phyloP scores from a whole-genome alignment of 1,140 invertebrate species.

The Scaptomyza pallida region DNA sequence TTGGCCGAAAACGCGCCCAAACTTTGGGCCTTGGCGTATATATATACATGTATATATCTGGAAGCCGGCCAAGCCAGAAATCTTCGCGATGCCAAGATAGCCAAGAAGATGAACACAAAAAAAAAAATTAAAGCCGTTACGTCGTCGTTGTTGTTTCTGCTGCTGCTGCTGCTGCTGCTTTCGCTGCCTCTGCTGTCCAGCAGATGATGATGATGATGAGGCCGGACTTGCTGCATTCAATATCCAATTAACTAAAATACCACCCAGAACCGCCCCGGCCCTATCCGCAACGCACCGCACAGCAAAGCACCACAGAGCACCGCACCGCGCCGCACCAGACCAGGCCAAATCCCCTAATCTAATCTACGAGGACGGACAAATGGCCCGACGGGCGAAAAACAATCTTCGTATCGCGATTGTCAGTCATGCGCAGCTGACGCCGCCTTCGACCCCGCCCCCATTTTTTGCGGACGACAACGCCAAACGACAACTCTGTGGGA shows the following conservation, averaged over 20 bases:
- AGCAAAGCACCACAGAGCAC: too few relatives aligned
- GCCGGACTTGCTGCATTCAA: constrained; percentile 43
- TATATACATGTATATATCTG: constrained; percentile 1
- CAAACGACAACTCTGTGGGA: constrained; percentile 8
- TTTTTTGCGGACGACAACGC: background rate
- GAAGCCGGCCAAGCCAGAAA: constrained; percentile 23
- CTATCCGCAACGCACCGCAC: background rate
- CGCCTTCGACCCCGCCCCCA: constrained; percentile 25
- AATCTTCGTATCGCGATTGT: constrained; percentile 73
- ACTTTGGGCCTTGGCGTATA: constrained; percentile 24
- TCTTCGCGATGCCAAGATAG: too few relatives aligned
- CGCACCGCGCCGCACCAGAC: background rate
- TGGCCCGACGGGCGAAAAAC: constrained; percentile 51
- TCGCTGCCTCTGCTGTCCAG: constrained; percentile 8
- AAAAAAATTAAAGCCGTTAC: constrained; percentile 37
- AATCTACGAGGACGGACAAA: constrained; percentile 50
- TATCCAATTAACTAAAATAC: constrained; percentile 56
- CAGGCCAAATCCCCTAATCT: constrained; percentile 45
- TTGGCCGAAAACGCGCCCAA: constrained; percentile 43
- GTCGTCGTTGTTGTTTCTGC: background rate
- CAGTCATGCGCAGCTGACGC: constrained; percentile 69
- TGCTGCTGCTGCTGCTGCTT: too few relatives aligned
- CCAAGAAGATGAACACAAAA: background rate
- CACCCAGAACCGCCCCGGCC: background rate
- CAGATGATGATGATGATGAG: constrained; percentile 21